Evolutionary conservation across 2,113 vertebrate genomes (phyloP).

Genomic region (Myotis yumanensis): DNA sequence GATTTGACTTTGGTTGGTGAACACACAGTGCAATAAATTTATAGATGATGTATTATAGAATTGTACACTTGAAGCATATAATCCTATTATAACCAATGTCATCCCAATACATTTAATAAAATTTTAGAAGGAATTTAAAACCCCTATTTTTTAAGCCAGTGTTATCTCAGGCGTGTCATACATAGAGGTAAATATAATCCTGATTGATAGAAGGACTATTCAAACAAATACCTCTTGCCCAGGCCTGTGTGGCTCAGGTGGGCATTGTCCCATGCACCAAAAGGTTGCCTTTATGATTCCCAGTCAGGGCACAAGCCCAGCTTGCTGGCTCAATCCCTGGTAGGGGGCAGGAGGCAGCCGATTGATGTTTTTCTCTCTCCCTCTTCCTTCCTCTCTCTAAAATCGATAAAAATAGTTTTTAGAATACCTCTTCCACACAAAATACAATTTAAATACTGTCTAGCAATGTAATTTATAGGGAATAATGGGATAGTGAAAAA

Average conservation of each 20-base stretch:
- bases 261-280: too few relatives aligned
- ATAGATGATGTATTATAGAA: neutral
- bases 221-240: neutral
- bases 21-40: neutral
- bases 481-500: neutral
- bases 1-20: neutral
- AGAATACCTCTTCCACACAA: neutral
- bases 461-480: neutral
- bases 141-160: neutral
- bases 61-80: neutral
- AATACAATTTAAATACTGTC: neutral
- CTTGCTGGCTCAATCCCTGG: too few relatives aligned
- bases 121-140: neutral
- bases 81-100: neutral
- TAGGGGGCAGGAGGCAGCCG: too few relatives aligned
- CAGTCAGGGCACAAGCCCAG: too few relatives aligned
- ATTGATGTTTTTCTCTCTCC: too few relatives aligned
- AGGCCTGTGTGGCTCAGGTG: too few relatives aligned
- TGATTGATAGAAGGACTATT: neutral
- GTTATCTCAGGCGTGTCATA: neutral
- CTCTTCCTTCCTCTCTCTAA: too few relatives aligned
- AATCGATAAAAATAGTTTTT: too few relatives aligned
- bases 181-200: neutral
- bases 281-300: too few relatives aligned
- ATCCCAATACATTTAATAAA: neutral